Evolutionary conservation across 2,113 vertebrate species (phyloP), one percentile per base, ranked within the genome.

Genomic region (Otolemur garnettii): DNA sequence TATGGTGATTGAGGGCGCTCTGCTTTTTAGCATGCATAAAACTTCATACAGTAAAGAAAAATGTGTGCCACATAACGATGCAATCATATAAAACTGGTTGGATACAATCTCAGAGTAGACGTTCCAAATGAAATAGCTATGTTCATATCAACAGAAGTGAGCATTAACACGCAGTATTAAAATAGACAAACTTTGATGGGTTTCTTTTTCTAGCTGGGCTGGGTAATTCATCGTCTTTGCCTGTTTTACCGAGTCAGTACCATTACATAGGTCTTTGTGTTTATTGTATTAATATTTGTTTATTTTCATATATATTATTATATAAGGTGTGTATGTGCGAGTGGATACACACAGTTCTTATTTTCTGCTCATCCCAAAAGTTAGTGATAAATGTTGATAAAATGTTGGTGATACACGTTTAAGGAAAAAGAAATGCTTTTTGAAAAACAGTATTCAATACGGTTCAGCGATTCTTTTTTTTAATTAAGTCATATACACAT

Each of bases 1-100:
- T 38, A 45, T 3, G 80, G 14, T 66, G 35, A 93, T 84, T 91
- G 91, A 91, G 24, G 57, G 24, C 9, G 28, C 4, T 93, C 35
- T 84, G 45, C 8, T 72, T 82, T 96, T 93, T 83, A 68, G 33
- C 78, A n/a, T 69, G 78, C 59, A 88, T 88, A 93, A 88, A 96
- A 87, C 74, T 88, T 80, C 42, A 85, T 45, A 82, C 1, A 90
- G 17, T 62, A 79, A 64, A 72, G 60, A 55, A 75, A 96, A 94
- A 92, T 78, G n/a, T 75, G 45, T 60, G 8, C 53, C 12, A 85
- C 35, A 57, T 89, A 78, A 86, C 79, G 64, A 95, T 87, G 24
- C 5, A 86, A 66, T 91, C 69, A 80, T 84, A 66, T 71, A 80
- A 95, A 96, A 93, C 24, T 62, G 35, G 6, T 78, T 80, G 83